Base-by-base conservation (phyloP, 1,140 invertebrate species). In the Coelopa frigida region DNA sequence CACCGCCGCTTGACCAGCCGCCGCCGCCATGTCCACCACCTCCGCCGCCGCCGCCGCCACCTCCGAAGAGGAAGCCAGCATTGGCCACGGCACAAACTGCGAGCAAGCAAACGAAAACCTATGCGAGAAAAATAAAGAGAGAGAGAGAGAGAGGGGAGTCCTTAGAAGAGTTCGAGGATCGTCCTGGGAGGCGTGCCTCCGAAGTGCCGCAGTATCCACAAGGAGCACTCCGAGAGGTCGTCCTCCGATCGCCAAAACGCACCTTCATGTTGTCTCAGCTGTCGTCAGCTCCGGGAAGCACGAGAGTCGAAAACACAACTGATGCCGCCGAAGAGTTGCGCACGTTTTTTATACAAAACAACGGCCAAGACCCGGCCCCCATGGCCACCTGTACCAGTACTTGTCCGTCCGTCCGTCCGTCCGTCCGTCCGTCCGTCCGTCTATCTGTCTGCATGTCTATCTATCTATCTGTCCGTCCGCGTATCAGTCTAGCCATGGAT, bases 81-180 rank as follows among this genome's bases (percentile, higher is more conserved):
- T 60, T 58, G 40, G 60, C 56, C 50, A 60, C 42, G 29, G 60
- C 59, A 56, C 60, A 63, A 24, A 52, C 52, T 39, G 60, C 60
- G 24, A 63, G 56, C 50, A 63, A 52, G 46, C 60, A 63, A 51
- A 63, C 60, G 47, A 62, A 63, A 49, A 63, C 54, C 60, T 48
- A 18, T 8, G n/a, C n/a, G n/a, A n/a, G n/a, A 36, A 49, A 33
- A 42, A 23, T 37, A 44, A 41, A 26, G 14, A 42, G 29, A 44
- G 22, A 43, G 43, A 24, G 44, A 20, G 33, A 20, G 32, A 22
- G 7, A 24, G 29, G 5, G 4, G 23, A 36, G 31, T 4, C 27
- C n/a, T n/a, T n/a, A n/a, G n/a, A n/a, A n/a, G n/a, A n/a, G n/a
- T n/a, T n/a, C n/a, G n/a, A n/a, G n/a, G n/a, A n/a, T n/a, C n/a